Evolutionary conservation across 2,888 invertebrate species (phyloP), one percentile per base, ranked within the genome.

Genomic region (Heliconius charithonia): DNA sequence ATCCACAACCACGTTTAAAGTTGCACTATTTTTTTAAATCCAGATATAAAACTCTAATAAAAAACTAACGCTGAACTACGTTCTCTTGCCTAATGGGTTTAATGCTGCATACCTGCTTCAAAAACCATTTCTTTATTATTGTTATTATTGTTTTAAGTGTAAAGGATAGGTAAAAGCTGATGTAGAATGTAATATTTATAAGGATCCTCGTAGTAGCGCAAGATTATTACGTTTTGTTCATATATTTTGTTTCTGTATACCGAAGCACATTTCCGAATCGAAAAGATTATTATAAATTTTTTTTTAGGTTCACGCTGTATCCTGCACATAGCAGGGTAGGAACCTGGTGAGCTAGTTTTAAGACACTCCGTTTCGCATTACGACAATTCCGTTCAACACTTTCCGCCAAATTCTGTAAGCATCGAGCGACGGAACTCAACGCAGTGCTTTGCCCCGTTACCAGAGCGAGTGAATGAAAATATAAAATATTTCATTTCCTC

Each of bases 131-230:
- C n/a, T n/a, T n/a, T n/a, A n/a, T n/a, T n/a, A n/a, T n/a, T 75
- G 62, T 72, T 77, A 69, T 75, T 75, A 77, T 77, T 81, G 56
- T 62, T 67, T 32, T 77, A 63, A 56, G 70, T 25, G 0, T 81
- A 75, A 79, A 77, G 81, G 79, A 81, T 51, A 75, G 72, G 72
- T 81, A 77, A 81, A 81, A 81, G 79, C 79, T 62, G 66, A 37
- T 72, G 71, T 10, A 9, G 3, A 16, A 71, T n/a, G 70, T 70
- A 70, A 77, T 77, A 66, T 77, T 25, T 29, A 66, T 56, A 63
- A 77, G 77, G 65, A 73, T 56, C 66, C 9, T 45, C 29, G 45
- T 51, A n/a, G n/a, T 67, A n/a, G 25, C 22, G 32, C 32, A 19
- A 29, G 29, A 51, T 63, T 71, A 71, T 63, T 71, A 71, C 16